A percentile compares a stretch with the other conserved stretches of the same genome.
phyloP scores from a whole-genome alignment of 2,888 invertebrate genomes.

The Lagria hirta region DNA sequence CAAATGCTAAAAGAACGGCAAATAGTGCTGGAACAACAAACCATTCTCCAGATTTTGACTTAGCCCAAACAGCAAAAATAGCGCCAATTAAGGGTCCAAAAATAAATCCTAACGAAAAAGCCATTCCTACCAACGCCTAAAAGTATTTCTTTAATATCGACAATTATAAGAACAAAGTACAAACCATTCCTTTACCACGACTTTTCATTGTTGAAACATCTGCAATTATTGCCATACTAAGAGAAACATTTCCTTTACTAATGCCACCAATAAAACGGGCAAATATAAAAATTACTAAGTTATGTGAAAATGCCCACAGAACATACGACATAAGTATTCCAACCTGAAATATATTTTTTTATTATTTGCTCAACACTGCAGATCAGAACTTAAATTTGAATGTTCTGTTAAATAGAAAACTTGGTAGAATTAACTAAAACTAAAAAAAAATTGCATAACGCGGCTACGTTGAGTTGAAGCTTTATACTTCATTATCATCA shows the following conservation, averaged over 20 bases:
- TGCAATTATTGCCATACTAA: slow-evolving; percentile 92
- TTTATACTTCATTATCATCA: too few relatives aligned
- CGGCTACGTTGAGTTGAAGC: too few relatives aligned
- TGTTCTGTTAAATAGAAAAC: too few relatives aligned
- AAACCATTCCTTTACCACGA: slow-evolving; percentile 94
- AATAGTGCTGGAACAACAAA: slow-evolving; percentile 80
- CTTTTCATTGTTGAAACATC: slow-evolving; percentile 84
- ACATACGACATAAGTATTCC: slow-evolving; percentile 86
- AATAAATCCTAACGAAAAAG: slow-evolving; percentile 97
- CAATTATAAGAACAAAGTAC: not conserved
- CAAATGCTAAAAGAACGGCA: slow-evolving; percentile 70
- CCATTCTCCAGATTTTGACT: slow-evolving; percentile 68
- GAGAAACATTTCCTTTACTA: slow-evolving; percentile 94
- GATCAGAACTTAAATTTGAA: too few relatives aligned
- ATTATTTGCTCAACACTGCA: too few relatives aligned
- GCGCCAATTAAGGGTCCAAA: slow-evolving; percentile 95
- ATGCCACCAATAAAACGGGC: slow-evolving; percentile 92
- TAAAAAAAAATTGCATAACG: too few relatives aligned
- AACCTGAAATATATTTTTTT: slow-evolving; percentile 65
- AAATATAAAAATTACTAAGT: slow-evolving; percentile 87
- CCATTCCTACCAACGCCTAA: slow-evolving; percentile 94
- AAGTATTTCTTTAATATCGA: slow-evolving; percentile 38
- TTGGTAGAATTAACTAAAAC: too few relatives aligned
- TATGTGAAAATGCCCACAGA: slow-evolving; percentile 85
- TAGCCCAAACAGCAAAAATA: slow-evolving; percentile 71